Percentiles rank a stretch among this genome's conserved stretches.
Conservation (phyloP, 2,113 vertebrate genomes). For the Sylvia atricapilla region DNA sequence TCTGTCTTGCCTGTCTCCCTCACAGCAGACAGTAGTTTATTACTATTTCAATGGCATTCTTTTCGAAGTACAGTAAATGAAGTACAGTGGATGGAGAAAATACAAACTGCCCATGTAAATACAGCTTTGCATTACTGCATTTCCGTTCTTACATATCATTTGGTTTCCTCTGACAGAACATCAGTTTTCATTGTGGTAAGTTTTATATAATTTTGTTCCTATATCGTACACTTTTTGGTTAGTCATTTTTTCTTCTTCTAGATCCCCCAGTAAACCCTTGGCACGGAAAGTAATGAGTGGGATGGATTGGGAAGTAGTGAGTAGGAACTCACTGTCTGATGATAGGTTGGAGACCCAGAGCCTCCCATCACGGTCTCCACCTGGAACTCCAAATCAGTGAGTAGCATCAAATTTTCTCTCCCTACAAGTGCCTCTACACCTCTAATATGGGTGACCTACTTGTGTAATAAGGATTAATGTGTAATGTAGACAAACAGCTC, state of each 20-base stretch:
- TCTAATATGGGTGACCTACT: neutral
- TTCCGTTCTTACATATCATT: neutral
- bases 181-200: neutral
- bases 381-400: conserved; percentile 96
- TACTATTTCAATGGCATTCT: neutral
- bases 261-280: conserved; percentile 96
- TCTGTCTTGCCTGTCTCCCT: neutral
- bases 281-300: conserved; percentile 86
- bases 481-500: neutral
- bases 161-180: neutral
- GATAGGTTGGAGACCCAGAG: conserved; percentile 97
- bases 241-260: conserved; percentile 59
- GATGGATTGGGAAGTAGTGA: conserved; percentile 94
- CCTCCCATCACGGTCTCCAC: conserved; percentile 94
- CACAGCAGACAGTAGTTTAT: neutral
- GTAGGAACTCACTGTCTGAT: conserved; percentile 92
- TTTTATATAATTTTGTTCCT: neutral
- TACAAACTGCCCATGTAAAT: neutral
- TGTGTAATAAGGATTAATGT: neutral
- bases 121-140: neutral
- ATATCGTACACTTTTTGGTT: neutral
- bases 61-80: neutral
- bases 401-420: conserved; percentile 41
- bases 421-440: neutral
- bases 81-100: neutral